Conservation (phyloP, 2,113 vertebrate species). For the Istiophorus platypterus region DNA sequence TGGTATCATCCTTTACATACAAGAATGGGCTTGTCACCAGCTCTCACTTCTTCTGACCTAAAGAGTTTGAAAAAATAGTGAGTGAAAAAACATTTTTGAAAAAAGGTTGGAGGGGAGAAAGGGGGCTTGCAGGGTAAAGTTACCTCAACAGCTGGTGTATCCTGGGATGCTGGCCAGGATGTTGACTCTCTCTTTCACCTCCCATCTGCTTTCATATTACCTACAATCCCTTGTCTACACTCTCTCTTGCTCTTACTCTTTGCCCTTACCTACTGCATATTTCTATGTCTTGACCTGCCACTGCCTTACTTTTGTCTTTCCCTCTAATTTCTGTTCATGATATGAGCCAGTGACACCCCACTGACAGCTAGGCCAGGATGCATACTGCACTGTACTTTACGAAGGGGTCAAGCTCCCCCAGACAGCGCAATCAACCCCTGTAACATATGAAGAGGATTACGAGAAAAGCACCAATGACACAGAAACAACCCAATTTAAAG, state of each 20-base stretch:
- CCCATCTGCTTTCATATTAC: slow-evolving; percentile 75
- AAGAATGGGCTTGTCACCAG: slow-evolving; percentile 46
- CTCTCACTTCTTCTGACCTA: slow-evolving; percentile 32
- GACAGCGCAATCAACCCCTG: slow-evolving; percentile 3
- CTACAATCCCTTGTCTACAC: slow-evolving; percentile 53
- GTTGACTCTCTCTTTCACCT: slow-evolving; percentile 74
- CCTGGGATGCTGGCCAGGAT: slow-evolving; percentile 81
- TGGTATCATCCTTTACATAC: slow-evolving; percentile 24
- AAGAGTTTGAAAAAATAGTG: slow-evolving; percentile 54
- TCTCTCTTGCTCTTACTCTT: slow-evolving; percentile 31
- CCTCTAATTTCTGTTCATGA: neutral
- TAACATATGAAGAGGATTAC: slow-evolving; percentile 1
- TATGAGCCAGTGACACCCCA: neutral
- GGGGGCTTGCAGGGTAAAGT: slow-evolving; percentile 82
- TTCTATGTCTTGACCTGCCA: slow-evolving; percentile 25
- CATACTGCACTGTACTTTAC: slow-evolving; percentile 1
- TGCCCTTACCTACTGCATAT: slow-evolving; percentile 50
- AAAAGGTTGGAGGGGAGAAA: slow-evolving; percentile 20
- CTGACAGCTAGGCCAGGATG: neutral
- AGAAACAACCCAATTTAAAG: neutral
- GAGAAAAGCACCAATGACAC: neutral
- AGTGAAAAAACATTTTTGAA: slow-evolving; percentile 14
- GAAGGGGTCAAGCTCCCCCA: neutral
- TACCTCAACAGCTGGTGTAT: slow-evolving; percentile 88
- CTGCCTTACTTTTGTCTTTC: slow-evolving; percentile 7